Conservation (phyloP, 1,140 invertebrate genomes). For the Leptinotarsa defecta region DNA sequence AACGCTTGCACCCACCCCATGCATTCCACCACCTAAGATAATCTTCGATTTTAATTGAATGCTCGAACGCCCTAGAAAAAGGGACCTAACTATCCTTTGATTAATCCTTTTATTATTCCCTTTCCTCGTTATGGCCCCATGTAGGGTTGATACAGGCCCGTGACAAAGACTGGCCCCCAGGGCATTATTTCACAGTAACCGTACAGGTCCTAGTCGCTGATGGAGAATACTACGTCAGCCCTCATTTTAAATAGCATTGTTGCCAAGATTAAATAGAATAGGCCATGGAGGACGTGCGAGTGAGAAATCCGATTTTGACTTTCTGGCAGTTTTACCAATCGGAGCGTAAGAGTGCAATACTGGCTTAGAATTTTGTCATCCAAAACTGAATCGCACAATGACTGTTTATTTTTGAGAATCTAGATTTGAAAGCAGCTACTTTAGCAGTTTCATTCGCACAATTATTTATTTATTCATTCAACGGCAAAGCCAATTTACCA, state of each 20-base stretch:
- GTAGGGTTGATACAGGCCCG: constrained; percentile 28
- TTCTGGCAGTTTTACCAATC: background rate
- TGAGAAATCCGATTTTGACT: background rate
- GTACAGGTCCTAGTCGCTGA: constrained; percentile 3
- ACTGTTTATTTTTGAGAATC: no score
- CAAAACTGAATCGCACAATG: no score
- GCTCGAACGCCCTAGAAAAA: constrained; percentile 27
- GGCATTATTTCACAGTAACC: constrained; percentile 38
- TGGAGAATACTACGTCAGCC: constrained; percentile 21
- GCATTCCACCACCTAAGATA: constrained; percentile 19
- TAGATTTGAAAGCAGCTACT: no score
- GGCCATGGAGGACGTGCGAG: background rate
- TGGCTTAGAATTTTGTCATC: no score
- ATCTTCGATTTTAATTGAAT: constrained; percentile 31
- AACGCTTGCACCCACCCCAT: background rate
- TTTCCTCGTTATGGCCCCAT: constrained; percentile 35
- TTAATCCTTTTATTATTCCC: constrained; percentile 41
- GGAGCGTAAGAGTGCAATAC: no score
- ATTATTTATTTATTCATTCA: no score
- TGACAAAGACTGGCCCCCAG: constrained; percentile 31
- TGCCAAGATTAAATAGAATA: background rate
- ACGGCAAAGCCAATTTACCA: no score
- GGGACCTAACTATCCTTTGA: constrained; percentile 33
- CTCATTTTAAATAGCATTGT: constrained; percentile 13
- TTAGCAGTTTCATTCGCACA: no score